Conservation (phyloP, 2,113 vertebrate species). For the Corythoichthys intestinalis region DNA sequence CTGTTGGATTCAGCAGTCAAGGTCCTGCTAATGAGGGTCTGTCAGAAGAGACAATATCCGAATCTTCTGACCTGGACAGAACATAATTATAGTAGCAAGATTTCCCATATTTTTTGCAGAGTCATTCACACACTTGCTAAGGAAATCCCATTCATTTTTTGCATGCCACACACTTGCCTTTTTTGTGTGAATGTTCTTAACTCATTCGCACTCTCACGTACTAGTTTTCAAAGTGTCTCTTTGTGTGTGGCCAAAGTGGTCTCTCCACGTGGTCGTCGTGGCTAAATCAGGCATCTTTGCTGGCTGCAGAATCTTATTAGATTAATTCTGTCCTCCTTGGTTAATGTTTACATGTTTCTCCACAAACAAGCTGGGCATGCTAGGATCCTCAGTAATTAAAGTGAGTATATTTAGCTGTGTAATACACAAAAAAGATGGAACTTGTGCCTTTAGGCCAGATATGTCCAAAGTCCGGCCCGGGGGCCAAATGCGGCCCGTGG, state of each 20-base stretch:
- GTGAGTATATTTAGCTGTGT: slow-evolving; percentile 24
- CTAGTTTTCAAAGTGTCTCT: slow-evolving; percentile 11
- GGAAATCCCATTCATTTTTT: slow-evolving; percentile 55
- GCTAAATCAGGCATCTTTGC: slow-evolving; percentile 31
- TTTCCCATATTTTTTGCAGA: background rate
- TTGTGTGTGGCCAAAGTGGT: background rate
- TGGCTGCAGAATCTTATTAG: slow-evolving; percentile 26
- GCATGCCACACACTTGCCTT: slow-evolving; percentile 19
- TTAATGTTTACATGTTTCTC: slow-evolving; percentile 17
- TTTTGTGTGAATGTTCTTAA: background rate
- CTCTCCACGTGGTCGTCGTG: slow-evolving; percentile 1
- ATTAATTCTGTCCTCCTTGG: slow-evolving; percentile 14
- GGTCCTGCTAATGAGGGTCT: background rate
- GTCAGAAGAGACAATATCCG: background rate
- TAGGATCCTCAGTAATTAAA: background rate
- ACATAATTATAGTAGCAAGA: background rate
- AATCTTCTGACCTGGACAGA: background rate
- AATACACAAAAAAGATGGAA: slow-evolving; percentile 38
- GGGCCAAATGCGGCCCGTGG: no score
- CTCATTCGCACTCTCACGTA: slow-evolving; percentile 5
- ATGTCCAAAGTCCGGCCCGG: no score
- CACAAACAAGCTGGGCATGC: background rate
- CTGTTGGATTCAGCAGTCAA: slow-evolving; percentile 16
- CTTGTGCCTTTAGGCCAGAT: slow-evolving; percentile 34
- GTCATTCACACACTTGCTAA: background rate